These are phyloP conservation scores for Doryteuthis pealeii DNA, from an alignment of 1,140 invertebrate species.

Conservation along the genomic window DNA sequence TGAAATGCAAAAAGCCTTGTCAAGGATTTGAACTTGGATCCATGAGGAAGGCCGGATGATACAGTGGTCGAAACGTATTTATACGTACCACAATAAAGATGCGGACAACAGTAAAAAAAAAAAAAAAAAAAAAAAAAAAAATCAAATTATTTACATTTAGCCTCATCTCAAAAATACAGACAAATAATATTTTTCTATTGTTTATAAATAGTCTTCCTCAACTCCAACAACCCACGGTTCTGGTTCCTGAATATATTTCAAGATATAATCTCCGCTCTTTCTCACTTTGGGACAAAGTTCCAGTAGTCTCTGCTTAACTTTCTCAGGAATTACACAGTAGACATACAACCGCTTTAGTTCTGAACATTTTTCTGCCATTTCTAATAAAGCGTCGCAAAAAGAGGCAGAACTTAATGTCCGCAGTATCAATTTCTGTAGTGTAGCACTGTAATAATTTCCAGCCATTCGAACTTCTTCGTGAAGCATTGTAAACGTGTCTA, in stretches of 20 bases:
- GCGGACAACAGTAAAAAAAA: too few species aligned
- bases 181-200: too few species aligned
- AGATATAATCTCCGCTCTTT: slow-evolving; percentile 36
- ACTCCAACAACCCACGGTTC: slow-evolving; percentile 46
- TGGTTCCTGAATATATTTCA: slow-evolving; percentile 40
- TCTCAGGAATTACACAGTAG: slow-evolving; percentile 43
- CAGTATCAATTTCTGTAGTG: slow-evolving; percentile 40
- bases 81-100: too few species aligned
- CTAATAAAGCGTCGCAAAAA: slow-evolving; percentile 37
- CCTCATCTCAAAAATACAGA: too few species aligned
- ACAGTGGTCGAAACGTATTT: too few species aligned
- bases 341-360: slow-evolving; percentile 37
- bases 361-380: slow-evolving; percentile 31
- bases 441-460: slow-evolving; percentile 36
- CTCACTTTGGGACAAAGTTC: slow-evolving; percentile 35
- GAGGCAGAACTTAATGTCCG: slow-evolving; percentile 38
- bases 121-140: too few species aligned
- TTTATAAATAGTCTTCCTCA: slow-evolving; percentile 29
- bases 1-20: too few species aligned
- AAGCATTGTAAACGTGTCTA: slow-evolving; percentile 49
- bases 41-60: too few species aligned
- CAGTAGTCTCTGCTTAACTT: slow-evolving; percentile 40
- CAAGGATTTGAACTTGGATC: too few species aligned
- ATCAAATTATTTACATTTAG: too few species aligned
- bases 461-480: slow-evolving; percentile 43